Evolutionary conservation across 1,140 invertebrate genomes (phyloP).

Genomic region (Gryon sp.): DNA sequence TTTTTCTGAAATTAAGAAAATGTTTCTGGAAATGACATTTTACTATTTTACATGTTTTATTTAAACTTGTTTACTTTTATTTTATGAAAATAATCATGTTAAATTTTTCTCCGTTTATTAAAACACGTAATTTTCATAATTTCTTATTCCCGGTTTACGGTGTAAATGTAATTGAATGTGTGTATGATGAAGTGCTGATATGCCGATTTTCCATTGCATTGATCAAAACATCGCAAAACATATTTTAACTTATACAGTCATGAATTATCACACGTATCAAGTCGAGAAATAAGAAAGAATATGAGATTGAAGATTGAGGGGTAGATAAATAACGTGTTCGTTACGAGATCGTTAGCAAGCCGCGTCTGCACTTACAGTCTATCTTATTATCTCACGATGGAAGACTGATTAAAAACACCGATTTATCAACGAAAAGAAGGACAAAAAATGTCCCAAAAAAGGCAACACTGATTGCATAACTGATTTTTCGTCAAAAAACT

Average conservation of each 20-base stretch:
- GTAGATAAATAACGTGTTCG: conserved; percentile 59
- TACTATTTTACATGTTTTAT: too few relatives aligned
- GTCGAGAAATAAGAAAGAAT: conserved; percentile 45
- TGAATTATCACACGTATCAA: conserved; percentile 31
- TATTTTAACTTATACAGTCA: conserved; percentile 38
- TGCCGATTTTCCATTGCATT: conserved; percentile 34
- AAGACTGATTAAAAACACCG: conserved; percentile 47
- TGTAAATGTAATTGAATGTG: too few relatives aligned
- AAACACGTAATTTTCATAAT: too few relatives aligned
- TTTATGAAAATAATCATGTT: too few relatives aligned
- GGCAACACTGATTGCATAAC: conserved; percentile 39
- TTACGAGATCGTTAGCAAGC: conserved; percentile 63
- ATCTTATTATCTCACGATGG: conserved; percentile 63
- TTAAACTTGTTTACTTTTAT: too few relatives aligned
- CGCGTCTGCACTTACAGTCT: conserved; percentile 56
- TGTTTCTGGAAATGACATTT: too few relatives aligned
- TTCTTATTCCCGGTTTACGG: too few relatives aligned
- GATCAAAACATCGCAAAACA: conserved; percentile 42
- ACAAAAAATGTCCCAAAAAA: conserved; percentile 22
- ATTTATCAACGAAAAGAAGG: conserved; percentile 35
- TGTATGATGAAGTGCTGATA: background rate
- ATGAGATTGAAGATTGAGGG: conserved; percentile 50
- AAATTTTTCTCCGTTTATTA: too few relatives aligned
- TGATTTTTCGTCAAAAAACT: conserved; percentile 47
- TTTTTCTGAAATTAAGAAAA: too few relatives aligned